Evolutionary conservation across 1,140 invertebrate genomes (phyloP).

Genomic region (Brachionus rubens): DNA sequence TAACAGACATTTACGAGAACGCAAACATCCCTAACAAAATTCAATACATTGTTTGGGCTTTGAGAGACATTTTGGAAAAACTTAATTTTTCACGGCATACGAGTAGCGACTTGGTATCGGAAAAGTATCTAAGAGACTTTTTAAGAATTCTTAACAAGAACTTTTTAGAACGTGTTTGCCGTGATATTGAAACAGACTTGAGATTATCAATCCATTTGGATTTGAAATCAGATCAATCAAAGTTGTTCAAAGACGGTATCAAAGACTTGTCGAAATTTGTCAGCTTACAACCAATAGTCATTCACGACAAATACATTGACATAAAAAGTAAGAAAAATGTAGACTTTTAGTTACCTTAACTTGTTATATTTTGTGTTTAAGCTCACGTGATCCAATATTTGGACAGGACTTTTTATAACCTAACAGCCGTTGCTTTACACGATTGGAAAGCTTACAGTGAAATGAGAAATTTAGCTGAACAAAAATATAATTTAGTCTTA

Average conservation of each 20-base stretch:
- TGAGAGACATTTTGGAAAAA: constrained; percentile 65
- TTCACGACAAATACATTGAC: constrained; percentile 29
- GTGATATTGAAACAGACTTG: constrained; percentile 82
- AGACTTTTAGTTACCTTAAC: constrained; percentile 9
- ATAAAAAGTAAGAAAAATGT: constrained; percentile 17
- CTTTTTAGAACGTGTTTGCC: constrained; percentile 73
- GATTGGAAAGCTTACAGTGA: constrained; percentile 95
- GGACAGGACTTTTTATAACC: constrained; percentile 90
- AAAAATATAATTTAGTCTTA: constrained; percentile 76
- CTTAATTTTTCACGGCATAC: constrained; percentile 58
- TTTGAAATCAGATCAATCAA: constrained; percentile 75
- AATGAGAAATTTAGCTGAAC: constrained; percentile 85
- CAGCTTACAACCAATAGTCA: constrained; percentile 57
- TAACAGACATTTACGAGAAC: constrained; percentile 68
- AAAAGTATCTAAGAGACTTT: constrained; percentile 59
- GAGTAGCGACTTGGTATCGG: constrained; percentile 52
- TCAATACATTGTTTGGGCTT: constrained; percentile 67
- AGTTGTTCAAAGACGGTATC: constrained; percentile 68
- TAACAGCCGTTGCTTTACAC: constrained; percentile 91
- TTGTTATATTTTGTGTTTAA: constrained; percentile 51
- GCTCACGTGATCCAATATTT: constrained; percentile 81
- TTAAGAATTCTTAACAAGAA: constrained; percentile 58
- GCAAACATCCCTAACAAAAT: constrained; percentile 66
- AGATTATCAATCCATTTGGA: constrained; percentile 84
- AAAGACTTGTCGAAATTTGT: constrained; percentile 62